These are phyloP conservation scores for Benitochromis conjunctus DNA, from an alignment of 2,113 vertebrate species.

Conservation along the genomic window DNA sequence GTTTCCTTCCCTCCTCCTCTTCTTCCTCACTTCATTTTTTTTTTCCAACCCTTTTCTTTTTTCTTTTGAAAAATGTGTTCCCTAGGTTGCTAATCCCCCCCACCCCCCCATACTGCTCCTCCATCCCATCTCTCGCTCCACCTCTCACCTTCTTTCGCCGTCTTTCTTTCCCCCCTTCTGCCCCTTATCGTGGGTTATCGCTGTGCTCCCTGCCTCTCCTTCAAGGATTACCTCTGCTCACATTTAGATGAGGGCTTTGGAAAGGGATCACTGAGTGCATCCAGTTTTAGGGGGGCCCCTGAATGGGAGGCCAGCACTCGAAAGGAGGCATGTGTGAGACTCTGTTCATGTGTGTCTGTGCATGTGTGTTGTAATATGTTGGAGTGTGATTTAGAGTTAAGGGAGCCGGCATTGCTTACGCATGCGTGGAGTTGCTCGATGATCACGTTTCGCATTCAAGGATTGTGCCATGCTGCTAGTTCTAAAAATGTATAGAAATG, in stretches of 20 bases:
- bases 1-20: neutral
- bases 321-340: conserved; percentile 28
- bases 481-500: neutral
- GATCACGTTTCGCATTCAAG: conserved; percentile 22
- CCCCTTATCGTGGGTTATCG: conserved; percentile 40
- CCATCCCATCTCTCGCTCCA: conserved; percentile 41
- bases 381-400: conserved; percentile 57
- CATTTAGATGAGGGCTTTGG: conserved; percentile 48
- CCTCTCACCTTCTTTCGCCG: conserved; percentile 31
- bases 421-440: conserved; percentile 34
- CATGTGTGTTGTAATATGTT: conserved; percentile 28
- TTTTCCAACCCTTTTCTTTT: neutral
- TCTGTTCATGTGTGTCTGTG: conserved; percentile 28
- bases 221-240: conserved; percentile 62
- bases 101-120: conserved; percentile 30
- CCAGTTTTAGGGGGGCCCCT: conserved; percentile 53
- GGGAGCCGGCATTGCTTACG: conserved; percentile 37
- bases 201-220: conserved; percentile 39
- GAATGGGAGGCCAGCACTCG: conserved; percentile 43
- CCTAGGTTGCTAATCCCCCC: conserved; percentile 39
- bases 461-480: neutral
- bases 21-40: conserved; percentile 12
- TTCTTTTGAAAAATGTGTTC: conserved; percentile 43
- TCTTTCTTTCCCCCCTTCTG: neutral
- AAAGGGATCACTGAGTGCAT: conserved; percentile 45